Percentiles rank a stretch among this genome's conserved stretches.
phyloP scores from a whole-genome alignment of 2,888 invertebrate species.

The Synergus japonicus region DNA sequence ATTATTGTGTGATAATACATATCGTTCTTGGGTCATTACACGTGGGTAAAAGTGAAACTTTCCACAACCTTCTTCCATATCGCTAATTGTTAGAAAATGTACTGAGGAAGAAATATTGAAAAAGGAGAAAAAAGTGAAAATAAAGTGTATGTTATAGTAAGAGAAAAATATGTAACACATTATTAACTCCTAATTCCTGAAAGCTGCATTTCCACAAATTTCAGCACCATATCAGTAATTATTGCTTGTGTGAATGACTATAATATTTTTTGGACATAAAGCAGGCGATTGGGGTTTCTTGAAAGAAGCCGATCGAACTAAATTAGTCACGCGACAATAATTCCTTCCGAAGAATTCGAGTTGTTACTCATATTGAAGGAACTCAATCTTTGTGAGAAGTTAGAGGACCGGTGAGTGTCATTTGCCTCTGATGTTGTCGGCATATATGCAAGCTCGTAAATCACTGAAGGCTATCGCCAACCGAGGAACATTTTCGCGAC shows the following conservation, averaged over 20 bases:
- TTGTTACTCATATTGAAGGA: background rate
- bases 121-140: too few relatives aligned
- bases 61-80: too few relatives aligned
- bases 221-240: background rate
- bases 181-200: background rate
- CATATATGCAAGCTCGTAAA: conserved; percentile 9
- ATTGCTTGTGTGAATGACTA: background rate
- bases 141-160: background rate
- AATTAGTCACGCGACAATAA: conserved; percentile 18
- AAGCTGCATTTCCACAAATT: background rate
- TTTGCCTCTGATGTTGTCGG: background rate
- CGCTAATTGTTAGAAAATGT: too few relatives aligned
- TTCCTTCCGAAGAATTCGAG: background rate
- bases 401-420: conserved; percentile 14
- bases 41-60: too few relatives aligned
- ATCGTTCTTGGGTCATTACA: too few relatives aligned
- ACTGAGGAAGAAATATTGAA: too few relatives aligned
- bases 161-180: background rate
- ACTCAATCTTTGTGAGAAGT: background rate
- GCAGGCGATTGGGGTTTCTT: background rate
- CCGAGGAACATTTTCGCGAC: background rate
- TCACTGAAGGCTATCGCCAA: background rate
- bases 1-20: too few relatives aligned
- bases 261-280: background rate
- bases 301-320: background rate